Conservation (phyloP, 1,140 invertebrate genomes). For the Caerostris extrusa region DNA sequence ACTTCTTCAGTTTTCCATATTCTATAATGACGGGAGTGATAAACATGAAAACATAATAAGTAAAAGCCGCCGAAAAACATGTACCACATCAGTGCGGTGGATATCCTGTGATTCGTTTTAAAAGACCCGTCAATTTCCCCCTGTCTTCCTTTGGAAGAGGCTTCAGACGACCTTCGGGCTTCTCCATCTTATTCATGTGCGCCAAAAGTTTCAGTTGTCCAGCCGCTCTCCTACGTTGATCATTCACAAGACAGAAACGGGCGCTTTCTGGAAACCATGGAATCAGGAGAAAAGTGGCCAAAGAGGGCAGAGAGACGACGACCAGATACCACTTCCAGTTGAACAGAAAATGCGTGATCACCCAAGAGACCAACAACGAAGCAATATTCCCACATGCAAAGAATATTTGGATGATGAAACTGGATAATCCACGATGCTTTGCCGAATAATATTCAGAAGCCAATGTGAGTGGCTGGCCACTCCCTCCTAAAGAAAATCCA, state of each 20-base stretch:
- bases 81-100: slow-evolving; percentile 55
- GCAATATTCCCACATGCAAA: background rate
- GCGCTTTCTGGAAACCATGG: slow-evolving; percentile 60
- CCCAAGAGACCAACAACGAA: slow-evolving; percentile 39
- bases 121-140: background rate
- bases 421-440: background rate
- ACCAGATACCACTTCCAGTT: slow-evolving; percentile 40
- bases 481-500: slow-evolving; percentile 40
- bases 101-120: background rate
- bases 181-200: background rate
- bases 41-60: slow-evolving; percentile 23
- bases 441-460: slow-evolving; percentile 15
- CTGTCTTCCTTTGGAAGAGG: background rate
- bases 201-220: slow-evolving; percentile 19
- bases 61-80: slow-evolving; percentile 16
- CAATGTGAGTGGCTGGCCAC: background rate
- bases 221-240: background rate
- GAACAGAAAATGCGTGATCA: slow-evolving; percentile 4
- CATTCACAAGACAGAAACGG: slow-evolving; percentile 49
- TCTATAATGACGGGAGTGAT: slow-evolving; percentile 32
- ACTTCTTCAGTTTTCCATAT: background rate
- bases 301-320: background rate
- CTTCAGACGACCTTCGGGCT: background rate
- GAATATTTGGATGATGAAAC: slow-evolving; percentile 30
- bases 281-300: background rate